Base-by-base conservation (phyloP, 2,113 vertebrate genomes). In the Megaceryle torquata region DNA sequence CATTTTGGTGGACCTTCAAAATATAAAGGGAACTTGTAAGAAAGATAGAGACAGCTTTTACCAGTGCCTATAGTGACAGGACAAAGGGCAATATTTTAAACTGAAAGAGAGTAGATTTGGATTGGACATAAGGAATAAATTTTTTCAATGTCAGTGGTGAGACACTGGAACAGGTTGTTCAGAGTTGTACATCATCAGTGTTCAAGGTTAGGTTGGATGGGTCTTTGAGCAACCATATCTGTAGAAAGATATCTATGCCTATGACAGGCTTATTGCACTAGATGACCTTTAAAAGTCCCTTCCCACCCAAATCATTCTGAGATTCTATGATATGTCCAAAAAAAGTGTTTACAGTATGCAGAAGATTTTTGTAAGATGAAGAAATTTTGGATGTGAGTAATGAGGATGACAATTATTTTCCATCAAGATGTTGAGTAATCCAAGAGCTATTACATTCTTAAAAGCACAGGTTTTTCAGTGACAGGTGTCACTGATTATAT, bases 381-480 rank as follows among this genome's bases (percentile, higher is more conserved):
- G 8, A 56, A 77, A 61, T 1, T 56, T 35, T 16, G 31, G 25
- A 24, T 0, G 2, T 11, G 7, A 5, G 5, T 20, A 67, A 25
- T 4, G 0, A 26, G 1, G 44, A 33, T 46, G 2, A 9, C 5
- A 51, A 44, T 72, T 68, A 35, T 59, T 86, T 86, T 84, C 10
- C 11, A 18, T 41, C 7, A n/a, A 68, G 10, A 53, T 64, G 12
- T 44, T 5, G 1, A 64, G 29, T 75, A 56, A 67, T 3, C 17
- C 8, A 13, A n/a, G 20, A 54, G 9, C 46, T 18, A 89, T 31
- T 63, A 6, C 6, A 63, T 8, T 57, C 4, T 39, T 75, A 67
- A 15, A 37, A 37, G 37, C 37, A 37, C 37, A 37, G 37, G 37
- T 37, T 37, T 37, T 37, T 37, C 37, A 37, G 37, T 37, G 37